A percentile compares a stretch with the other conserved stretches of the same genome.
Evolutionary conservation across 2,113 vertebrate species (phyloP).

Genomic region (Fregetta grallaria): DNA sequence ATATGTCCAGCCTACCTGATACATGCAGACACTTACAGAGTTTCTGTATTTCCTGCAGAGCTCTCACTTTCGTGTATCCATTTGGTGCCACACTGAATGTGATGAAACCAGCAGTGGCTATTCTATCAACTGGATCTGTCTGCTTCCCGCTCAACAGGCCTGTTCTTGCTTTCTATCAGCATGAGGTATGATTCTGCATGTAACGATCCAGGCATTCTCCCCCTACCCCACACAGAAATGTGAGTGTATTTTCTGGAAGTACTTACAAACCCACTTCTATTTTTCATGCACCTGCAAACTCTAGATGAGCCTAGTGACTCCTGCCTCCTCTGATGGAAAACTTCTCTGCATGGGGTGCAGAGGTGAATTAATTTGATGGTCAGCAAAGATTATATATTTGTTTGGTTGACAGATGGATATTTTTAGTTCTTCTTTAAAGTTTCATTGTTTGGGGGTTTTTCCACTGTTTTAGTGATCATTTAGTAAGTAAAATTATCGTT

Average conservation of each 20-base stretch:
- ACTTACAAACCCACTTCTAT: background rate
- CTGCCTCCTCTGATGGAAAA: background rate
- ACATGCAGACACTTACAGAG: background rate
- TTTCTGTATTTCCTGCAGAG: slow-evolving; percentile 73
- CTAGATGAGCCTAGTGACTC: background rate
- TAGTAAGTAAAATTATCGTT: background rate
- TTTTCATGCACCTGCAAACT: background rate
- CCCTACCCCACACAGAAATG: background rate
- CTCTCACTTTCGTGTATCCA: slow-evolving; percentile 92
- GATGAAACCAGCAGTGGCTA: slow-evolving; percentile 90
- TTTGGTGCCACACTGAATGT: slow-evolving; percentile 93
- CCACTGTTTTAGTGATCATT: background rate
- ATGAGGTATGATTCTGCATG: slow-evolving; percentile 76
- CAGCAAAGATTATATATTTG: background rate
- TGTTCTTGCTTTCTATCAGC: slow-evolving; percentile 88
- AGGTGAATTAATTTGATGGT: background rate
- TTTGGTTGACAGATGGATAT: background rate
- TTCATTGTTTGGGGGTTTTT: fast-evolving
- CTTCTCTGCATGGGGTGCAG: background rate
- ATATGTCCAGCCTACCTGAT: background rate
- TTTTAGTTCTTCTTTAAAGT: background rate
- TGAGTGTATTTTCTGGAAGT: background rate
- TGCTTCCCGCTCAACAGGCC: slow-evolving; percentile 97
- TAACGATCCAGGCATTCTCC: background rate
- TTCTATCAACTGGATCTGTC: slow-evolving; percentile 93